Conservation (phyloP, 2,888 invertebrate genomes). For the Philereme vetulata region DNA sequence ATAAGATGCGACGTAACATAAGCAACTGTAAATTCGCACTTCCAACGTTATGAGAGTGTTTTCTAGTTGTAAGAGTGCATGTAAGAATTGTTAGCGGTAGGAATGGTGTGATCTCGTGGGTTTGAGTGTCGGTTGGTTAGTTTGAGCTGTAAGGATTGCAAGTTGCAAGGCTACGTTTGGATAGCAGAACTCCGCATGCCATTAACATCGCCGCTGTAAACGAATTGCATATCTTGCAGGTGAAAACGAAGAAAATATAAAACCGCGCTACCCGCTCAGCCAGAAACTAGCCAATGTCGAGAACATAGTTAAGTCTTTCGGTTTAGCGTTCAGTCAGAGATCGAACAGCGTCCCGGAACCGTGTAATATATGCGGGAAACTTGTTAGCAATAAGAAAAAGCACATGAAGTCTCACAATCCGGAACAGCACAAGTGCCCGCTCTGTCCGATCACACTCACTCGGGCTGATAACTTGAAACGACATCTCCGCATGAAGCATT, state of each 20-base stretch:
- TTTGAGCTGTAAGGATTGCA: slow-evolving; percentile 34
- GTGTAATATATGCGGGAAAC: slow-evolving; percentile 86
- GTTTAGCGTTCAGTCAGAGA: slow-evolving; percentile 61
- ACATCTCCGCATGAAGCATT: slow-evolving; percentile 86
- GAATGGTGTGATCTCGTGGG: slow-evolving; percentile 41
- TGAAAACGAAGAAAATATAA: slow-evolving; percentile 79
- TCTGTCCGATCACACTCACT: slow-evolving; percentile 85
- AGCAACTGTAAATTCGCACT: slow-evolving; percentile 28
- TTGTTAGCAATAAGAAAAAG: slow-evolving; percentile 87
- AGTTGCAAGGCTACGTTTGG: slow-evolving; percentile 42
- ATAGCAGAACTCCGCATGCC: slow-evolving; percentile 51
- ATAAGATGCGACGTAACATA: slow-evolving; percentile 26
- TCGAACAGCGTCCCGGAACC: slow-evolving; percentile 73
- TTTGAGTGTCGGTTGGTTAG: slow-evolving; percentile 34
- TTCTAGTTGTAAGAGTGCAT: slow-evolving; percentile 53
- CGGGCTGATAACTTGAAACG: slow-evolving; percentile 87
- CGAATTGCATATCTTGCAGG: slow-evolving; percentile 72
- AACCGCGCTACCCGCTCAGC: slow-evolving; percentile 67
- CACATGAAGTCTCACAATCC: slow-evolving; percentile 87
- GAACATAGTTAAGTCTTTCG: slow-evolving; percentile 69
- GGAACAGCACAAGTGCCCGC: slow-evolving; percentile 85
- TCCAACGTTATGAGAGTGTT: slow-evolving; percentile 30
- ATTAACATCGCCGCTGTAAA: slow-evolving; percentile 55
- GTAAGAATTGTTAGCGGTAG: slow-evolving; percentile 44
- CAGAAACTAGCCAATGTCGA: slow-evolving; percentile 68